Conservation (phyloP, 2,113 vertebrate species). For the Dasyurus viverrinus region DNA sequence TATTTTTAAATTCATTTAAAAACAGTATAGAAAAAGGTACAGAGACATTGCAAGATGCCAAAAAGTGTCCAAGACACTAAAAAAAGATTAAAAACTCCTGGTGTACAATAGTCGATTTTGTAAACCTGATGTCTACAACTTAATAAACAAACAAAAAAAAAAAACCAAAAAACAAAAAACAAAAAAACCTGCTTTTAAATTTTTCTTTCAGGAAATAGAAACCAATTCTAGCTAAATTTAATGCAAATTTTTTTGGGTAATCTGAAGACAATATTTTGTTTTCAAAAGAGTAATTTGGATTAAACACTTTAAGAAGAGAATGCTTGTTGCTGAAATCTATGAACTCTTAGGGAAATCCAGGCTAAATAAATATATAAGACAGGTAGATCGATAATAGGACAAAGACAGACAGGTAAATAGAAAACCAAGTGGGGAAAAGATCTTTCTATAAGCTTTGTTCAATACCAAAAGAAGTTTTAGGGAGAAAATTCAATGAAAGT, state of each 20-base stretch:
- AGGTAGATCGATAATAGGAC: neutral
- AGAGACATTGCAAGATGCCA: neutral
- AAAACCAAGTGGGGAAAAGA: neutral
- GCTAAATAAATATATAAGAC: neutral
- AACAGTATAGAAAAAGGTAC: neutral
- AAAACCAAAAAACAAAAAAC: no score
- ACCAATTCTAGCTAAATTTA: neutral
- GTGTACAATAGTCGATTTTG: neutral
- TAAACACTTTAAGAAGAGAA: neutral
- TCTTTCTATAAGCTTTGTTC: neutral
- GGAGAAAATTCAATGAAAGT: neutral
- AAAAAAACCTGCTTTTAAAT: rapidly evolving
- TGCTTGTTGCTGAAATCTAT: neutral
- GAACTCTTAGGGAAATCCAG: neutral
- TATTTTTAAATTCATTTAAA: neutral
- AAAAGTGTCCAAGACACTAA: neutral
- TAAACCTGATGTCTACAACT: neutral
- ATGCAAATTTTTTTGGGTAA: neutral
- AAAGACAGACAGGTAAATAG: neutral
- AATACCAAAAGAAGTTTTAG: neutral
- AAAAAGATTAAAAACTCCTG: neutral
- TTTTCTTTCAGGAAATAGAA: neutral
- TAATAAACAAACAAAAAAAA: no score
- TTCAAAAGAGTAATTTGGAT: neutral
- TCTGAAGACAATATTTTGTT: neutral